Conservation (phyloP, 2,797 vertebrate genomes). For the Chaunax sp. region DNA sequence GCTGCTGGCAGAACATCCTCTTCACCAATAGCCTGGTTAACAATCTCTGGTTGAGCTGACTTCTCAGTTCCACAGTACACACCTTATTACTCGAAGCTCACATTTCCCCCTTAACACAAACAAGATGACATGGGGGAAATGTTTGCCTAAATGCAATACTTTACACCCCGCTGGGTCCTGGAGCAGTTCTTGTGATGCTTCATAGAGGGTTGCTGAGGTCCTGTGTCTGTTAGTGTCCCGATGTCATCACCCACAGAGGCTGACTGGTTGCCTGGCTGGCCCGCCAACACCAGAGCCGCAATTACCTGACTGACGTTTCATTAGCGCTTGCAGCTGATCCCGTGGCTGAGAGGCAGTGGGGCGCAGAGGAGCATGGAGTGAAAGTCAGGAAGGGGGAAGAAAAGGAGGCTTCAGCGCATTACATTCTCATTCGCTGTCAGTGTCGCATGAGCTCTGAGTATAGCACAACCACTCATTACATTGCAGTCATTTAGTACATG, state of each 20-base stretch:
- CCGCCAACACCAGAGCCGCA: constrained; percentile 80
- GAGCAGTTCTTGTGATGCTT: constrained; percentile 65
- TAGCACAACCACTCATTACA: constrained; percentile 79
- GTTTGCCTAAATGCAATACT: constrained; percentile 72
- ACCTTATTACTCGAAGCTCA: constrained; percentile 31
- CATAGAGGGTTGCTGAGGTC: constrained; percentile 62
- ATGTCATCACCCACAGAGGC: constrained; percentile 77
- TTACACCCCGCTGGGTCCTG: constrained; percentile 63
- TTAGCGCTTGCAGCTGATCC: constrained; percentile 87
- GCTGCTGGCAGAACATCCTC: constrained; percentile 58
- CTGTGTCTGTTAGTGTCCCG: constrained; percentile 61
- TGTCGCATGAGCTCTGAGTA: constrained; percentile 71
- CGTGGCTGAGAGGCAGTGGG: constrained; percentile 80
- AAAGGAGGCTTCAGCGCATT: constrained; percentile 65
- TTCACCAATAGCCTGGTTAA: constrained; percentile 47
- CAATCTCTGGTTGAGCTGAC: constrained; percentile 55
- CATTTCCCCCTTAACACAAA: constrained; percentile 53
- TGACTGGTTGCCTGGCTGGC: constrained; percentile 77
- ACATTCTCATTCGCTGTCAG: constrained; percentile 79
- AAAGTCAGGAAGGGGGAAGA: constrained; percentile 41
- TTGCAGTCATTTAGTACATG: constrained; percentile 78
- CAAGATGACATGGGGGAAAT: constrained; percentile 45
- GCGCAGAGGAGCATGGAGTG: constrained; percentile 74
- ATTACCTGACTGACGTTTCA: constrained; percentile 88
- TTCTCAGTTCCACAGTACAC: constrained; percentile 45